Evolutionary conservation across 2,888 invertebrate genomes (phyloP), one percentile per base, ranked within the genome.

Genomic region (Leptinotarsa juncta): DNA sequence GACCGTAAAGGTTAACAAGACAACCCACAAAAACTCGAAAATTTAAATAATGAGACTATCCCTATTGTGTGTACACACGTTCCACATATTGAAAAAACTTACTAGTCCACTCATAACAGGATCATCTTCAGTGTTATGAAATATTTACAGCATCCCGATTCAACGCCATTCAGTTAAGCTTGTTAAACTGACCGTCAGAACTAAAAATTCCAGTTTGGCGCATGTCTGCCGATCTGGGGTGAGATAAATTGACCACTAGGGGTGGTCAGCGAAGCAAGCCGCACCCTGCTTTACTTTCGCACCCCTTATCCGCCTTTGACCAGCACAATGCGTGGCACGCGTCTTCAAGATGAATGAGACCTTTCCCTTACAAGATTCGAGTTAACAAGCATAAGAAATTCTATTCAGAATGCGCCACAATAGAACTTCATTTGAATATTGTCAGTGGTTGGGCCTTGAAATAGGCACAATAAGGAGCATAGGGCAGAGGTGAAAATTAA

Each of bases 211-310:
- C 48, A 18, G 65, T 65, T 71, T 48, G 77, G 80, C 82, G 83
- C 83, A 82, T 81, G 83, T 78, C 73, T 76, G 73, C 4, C 48
- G 48, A 42, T 50, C 51, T 65, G 15, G 67, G 69, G 53, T 48
- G 67, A 49, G 53, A 32, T 51, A 70, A 67, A 73, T 55, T 76
- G 76, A 76, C 76, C 76, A 65, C 82, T 82, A 81, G 82, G 85
- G 86, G 85, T 85, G 86, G 85, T 84, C 85, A 84, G 83, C 83
- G 83, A 83, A 84, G 85, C 84, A 83, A 82, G 84, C 83, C 84
- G 84, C 83, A 83, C 85, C 83, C 84, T 80, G 73, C 75, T 78
- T 65, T 71, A 72, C 42, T 65, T 76, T 71, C 76, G 72, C 82
- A 57, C 18, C 79, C 82, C 83, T 80, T 79, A 53, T 68, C 72